Base-by-base conservation (phyloP, 2,797 vertebrate species). In the Botia almorhae region DNA sequence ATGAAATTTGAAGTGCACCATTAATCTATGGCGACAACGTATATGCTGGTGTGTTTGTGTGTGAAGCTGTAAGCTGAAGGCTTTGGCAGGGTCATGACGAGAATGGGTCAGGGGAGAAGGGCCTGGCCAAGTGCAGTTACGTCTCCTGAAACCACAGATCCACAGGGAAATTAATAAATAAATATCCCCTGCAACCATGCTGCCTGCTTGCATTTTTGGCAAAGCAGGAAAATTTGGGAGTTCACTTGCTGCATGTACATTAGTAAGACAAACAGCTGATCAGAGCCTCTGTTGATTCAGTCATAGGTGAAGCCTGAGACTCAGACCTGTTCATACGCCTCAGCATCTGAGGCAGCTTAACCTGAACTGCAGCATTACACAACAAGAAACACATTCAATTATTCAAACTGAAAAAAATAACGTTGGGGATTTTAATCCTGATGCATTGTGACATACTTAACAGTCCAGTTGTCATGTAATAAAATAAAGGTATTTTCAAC, bases 101-200 rank as follows among this genome's bases (percentile, higher is more conserved):
- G 87, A 85, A 84, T 85, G 81, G 87, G 76, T 76, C 21, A 36
- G 60, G 87, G 89, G 89, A 85, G 89, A 90, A 88, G 90, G 92
- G 88, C 88, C 80, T 87, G 90, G 90, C 92, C 91, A 93, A 93
- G 91, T 91, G 86, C 90, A 92, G 90, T 91, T 88, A 89, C 87
- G 91, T 92, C 91, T 91, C 89, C 89, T 91, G 91, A 92, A 92
- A 92, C 92, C 91, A 69, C 90, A 4, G 82, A 92, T 91, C 93
- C 87, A 26, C 87, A 90, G 92, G 92, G 93, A 93, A 93, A 94
- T 94, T 89, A 94, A 94, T 94, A 94, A 93, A 92, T 91, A 92
- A 94, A 94, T 89, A 94, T 76, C 87, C 90, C 92, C 93, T 94
- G 89, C 84, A 93, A 93, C 91, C 91, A 93, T 92, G 84, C 81